A percentile compares a stretch with the other conserved stretches of the same genome.
Evolutionary conservation across 1,140 invertebrate species (phyloP).

Genomic region (Sipha flava): DNA sequence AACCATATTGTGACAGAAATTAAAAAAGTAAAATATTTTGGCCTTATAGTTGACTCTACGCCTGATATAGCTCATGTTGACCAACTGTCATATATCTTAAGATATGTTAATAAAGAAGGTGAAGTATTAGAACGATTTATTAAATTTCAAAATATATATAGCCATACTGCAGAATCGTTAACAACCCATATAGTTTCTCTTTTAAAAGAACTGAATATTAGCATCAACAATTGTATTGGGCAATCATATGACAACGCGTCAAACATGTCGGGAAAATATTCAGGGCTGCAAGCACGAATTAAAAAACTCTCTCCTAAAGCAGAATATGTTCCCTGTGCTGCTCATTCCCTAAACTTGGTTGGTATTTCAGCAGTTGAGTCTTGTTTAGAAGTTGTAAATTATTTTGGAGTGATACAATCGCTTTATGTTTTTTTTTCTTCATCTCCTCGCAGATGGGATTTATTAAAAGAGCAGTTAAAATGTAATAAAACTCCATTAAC

Average conservation of each 20-base stretch:
- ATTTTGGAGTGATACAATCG: background rate
- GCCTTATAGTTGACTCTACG: background rate
- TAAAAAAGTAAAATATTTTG: background rate
- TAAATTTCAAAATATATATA: background rate
- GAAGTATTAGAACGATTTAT: background rate
- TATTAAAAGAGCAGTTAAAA: too few relatives aligned
- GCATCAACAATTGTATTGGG: too few relatives aligned
- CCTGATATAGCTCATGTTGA: too few relatives aligned
- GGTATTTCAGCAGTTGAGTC: background rate
- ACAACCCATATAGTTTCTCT: background rate
- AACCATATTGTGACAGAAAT: background rate
- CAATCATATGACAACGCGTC: conserved; percentile 41
- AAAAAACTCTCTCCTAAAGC: background rate
- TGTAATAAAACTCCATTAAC: too few relatives aligned
- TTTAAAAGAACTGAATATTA: conserved; percentile 30
- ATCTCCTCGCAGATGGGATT: background rate
- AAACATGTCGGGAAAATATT: conserved; percentile 40
- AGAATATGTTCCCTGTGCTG: background rate
- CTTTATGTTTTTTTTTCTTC: background rate
- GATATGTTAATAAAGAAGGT: background rate
- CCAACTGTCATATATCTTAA: background rate
- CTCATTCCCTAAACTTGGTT: background rate
- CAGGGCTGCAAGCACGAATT: conserved; percentile 38
- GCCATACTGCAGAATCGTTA: background rate
- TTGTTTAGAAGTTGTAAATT: background rate